phyloP scores from a whole-genome alignment of 2,113 vertebrate species.

The Trematomus loennbergii region DNA sequence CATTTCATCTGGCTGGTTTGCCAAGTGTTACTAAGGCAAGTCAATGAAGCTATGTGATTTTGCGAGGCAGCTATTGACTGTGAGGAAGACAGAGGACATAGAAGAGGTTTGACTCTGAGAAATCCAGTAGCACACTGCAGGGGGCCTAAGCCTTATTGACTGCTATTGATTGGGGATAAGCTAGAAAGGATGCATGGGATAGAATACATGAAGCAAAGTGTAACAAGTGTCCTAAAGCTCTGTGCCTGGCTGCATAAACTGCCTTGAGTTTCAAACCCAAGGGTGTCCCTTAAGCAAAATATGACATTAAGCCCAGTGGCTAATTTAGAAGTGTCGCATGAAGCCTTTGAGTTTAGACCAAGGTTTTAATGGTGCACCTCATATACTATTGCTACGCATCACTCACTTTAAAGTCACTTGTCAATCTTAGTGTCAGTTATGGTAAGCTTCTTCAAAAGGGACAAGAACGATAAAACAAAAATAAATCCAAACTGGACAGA shows the following conservation, averaged over 20 bases:
- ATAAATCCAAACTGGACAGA: no score
- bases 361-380: no score
- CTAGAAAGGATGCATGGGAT: conserved; percentile 4
- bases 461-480: no score
- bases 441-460: no score
- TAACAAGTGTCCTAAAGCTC: conserved; percentile 11
- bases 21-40: conserved; percentile 24
- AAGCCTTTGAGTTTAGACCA: no score
- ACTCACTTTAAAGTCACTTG: no score
- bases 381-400: no score
- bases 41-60: conserved; percentile 32
- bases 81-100: conserved; percentile 44
- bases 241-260: neutral
- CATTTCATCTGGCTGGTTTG: conserved; percentile 13
- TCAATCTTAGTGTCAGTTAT: no score
- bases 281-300: no score
- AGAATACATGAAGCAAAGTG: conserved; percentile 5
- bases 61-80: conserved; percentile 50
- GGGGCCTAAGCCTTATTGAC: conserved; percentile 46
- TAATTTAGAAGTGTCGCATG: no score
- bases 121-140: conserved; percentile 45
- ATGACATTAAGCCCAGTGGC: no score
- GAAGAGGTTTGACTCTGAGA: conserved; percentile 43
- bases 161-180: conserved; percentile 32
- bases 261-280: no score